Evolutionary conservation across 2,888 invertebrate genomes (phyloP), one percentile per base, ranked within the genome.

Genomic region (Nemapogon koenigi): DNA sequence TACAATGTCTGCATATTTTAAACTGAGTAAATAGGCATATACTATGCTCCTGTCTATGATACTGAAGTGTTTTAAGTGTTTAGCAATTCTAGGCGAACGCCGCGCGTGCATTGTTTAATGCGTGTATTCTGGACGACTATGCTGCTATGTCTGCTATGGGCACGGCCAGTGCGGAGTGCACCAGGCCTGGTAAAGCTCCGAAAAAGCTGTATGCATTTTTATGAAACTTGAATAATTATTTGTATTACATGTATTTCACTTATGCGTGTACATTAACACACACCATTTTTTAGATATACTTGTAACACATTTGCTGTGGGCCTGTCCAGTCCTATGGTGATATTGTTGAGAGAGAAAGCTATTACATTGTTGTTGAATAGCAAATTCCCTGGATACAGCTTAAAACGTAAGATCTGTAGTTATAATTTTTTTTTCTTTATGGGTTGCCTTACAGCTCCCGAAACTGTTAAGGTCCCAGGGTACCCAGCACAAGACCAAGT

Each of bases 251-350:
- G 22, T 22, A 7, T 6, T 22, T 7, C 22, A 22, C 13, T 14
- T 29, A 4, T 29, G 11, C 3, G 14, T 29, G 14, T 29, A 13
- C 2, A 14, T 31, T n/a, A n/a, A n/a, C n/a, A n/a, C 6, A 7
- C 10, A 7, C 22, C 6, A 22, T 15, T 32, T 43, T 40, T 3
- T 53, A 80, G 84, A 36, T 90, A 89, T 53, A 88, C 89, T 48
- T 82, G 85, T 40, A 54, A 65, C 1, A 81, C 82, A 4, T 89
- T 89, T 50, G 85, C 86, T 0, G 82, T 88, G 42, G 87, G 87
- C 1, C 69, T 93, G 3, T 87, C 87, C 0, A 70, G 89, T 37
- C 93, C 94, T 0, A 82, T 87, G 39, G 70, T 84, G 2, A 69
- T 87, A 4, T 70, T 84, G 36, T 53, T 92, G 1, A 73, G 91